Base-by-base conservation (phyloP, 2,888 invertebrate species). In the Byasa hedistus region DNA sequence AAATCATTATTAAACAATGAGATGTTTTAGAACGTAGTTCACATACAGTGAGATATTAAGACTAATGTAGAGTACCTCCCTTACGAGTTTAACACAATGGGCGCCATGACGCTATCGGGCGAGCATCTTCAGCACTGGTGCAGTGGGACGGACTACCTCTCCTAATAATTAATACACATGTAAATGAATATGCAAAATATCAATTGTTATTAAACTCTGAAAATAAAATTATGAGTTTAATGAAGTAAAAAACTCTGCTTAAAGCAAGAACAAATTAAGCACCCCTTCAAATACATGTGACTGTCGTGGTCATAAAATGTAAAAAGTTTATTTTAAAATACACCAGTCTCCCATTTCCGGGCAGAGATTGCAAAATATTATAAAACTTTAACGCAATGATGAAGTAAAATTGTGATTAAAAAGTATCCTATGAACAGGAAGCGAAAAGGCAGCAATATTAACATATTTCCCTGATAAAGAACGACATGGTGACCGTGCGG, bases 41-140 rank as follows among this genome's bases (percentile, higher is more conserved):
- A 57, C 52, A 62, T 71, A 68, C 82, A 82, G 82, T 82, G 83
- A 83, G 81, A 82, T 85, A 84, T 84, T 84, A 83, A 81, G 84
- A 79, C 76, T 85, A 86, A 80, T 85, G 85, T 85, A 85, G 84
- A 84, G 74, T 69, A 58, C 22, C 44, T 58, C 23, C 44, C 58
- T 44, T 58, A 23, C 23, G 68, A 73, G 80, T 71, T 71, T 73
- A 71, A 79, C 75, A 85, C 85, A 85, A 86, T 86, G 76, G 83
- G 65, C 69, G 24, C 27, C 17, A 44, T 19, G 32, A n/a, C 27
- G 72, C 75, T 84, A 85, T 84, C 84, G 70, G 69, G 58, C 72
- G 69, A 64, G 75, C 72, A 83, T 84, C 83, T 84, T 21, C 51
- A 3, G 10, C 21, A 21, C 24, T 19, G 19, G 39, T 23, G 52